Base-by-base conservation (phyloP, 1,140 invertebrate genomes). In the Saxidomus purpurata region DNA sequence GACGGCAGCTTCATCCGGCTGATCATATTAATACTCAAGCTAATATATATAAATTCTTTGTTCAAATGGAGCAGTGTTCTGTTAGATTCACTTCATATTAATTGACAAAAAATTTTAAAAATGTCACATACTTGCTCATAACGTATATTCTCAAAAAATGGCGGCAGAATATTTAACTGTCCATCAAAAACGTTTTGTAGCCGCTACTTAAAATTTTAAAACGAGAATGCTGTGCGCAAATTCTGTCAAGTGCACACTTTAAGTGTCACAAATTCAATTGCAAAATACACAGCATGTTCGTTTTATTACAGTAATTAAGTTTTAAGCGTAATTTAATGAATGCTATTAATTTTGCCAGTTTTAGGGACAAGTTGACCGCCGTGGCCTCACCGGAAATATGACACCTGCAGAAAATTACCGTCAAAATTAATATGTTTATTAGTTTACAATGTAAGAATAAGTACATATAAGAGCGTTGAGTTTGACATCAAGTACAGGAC, bases 261-360 rank as follows among this genome's bases (percentile, higher is more conserved):
- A 81, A 81, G 79, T 81, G 79, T 81, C 79, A 55, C 49, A n/a
- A 2, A 36, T 81, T 81, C 55, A 49, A 59, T 31, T 59, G 79
- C 49, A 59, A 81, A 81, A 81, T 59, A 59, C 49, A 59, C 79
- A 81, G 79, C 79, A 38, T 59, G 47, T 25, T 22, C 22, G n/a
- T 55, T 81, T 81, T 59, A 81, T 81, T 81, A 55, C 79, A 81
- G 49, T 81, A 81, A 81, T 81, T 81, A 81, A 38, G 49, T 81
- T 81, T 81, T 61, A 81, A 81, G 79, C 36, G 36, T 81, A 34
- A 52, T 81, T 81, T 59, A 61, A 59, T 81, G 79, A 81, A 81
- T 61, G 19, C 79, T 9, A 81, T 81, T 81, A 81, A 61, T 31
- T 67, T 25, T 67, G 63, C 28, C 63, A 67, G 63, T 67, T 31